Evolutionary conservation across 2,888 invertebrate genomes (phyloP), one percentile per base, ranked within the genome.

Genomic region (Anagyrus pseudococci): DNA sequence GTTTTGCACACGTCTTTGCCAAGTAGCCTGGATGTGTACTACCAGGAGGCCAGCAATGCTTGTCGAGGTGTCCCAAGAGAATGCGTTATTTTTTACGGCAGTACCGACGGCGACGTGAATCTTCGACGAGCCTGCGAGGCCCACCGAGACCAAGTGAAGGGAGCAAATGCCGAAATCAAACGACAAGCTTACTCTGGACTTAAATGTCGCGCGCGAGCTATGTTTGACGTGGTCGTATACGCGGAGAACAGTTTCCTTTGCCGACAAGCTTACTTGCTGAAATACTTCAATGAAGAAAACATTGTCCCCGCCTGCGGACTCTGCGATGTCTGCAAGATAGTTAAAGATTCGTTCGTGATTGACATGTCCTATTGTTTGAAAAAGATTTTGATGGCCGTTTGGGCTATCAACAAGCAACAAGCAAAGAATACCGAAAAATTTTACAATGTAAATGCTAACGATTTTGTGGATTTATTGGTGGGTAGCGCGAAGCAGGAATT

Each of bases 361-460:
- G 63, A 63, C 4, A 29, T 63, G 10, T 29, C 54, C 8, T 2
- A 26, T 8, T 4, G 13, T 10, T 22, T 63, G 19, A 53, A 22
- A 8, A 58, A 63, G 13, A 54, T 63, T 15, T 8, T 63, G 7
- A 40, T 63, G 58, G 20, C 40, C 13, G 29, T 58, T 20, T 63
- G 63, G 63, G 7, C 58, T 4, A 50, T 63, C 17, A 63, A 63
- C 19, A 43, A 37, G 15, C 22, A 20, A 22, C 63, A 63, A n/a
- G 17, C 10, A 13, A 37, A 37, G 33, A 20, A 23, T 7, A 47
- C n/a, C 2, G 44, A 50, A 6, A 10, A 10, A 1, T 47, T 53
- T 20, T 33, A 54, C 22, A 22, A 37, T 26, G 58, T 48, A 2
- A 33, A 43, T 2, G 26, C 54, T 3, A 23, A 58, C 0, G 22